Conservation (phyloP, 2,797 vertebrate species). For the Bradypus variegatus region DNA sequence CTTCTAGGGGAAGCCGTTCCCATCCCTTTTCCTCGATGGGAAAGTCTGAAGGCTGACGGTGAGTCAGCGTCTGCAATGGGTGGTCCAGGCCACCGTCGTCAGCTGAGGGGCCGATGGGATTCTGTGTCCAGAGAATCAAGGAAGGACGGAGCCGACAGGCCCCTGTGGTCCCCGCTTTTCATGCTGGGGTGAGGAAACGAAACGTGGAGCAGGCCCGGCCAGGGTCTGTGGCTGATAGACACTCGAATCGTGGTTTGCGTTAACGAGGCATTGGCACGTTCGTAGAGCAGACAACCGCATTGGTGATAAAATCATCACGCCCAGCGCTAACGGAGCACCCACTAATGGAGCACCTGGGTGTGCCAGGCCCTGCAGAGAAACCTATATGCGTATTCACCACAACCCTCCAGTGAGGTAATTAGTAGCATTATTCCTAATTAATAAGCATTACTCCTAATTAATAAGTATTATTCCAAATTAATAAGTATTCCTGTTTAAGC, state of each 20-base stretch:
- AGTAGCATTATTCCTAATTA: accelerated
- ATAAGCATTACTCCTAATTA: too few species aligned
- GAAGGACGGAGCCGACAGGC: accelerated
- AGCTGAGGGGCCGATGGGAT: accelerated
- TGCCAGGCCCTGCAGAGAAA: accelerated
- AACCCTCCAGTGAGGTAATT: accelerated
- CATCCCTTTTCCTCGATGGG: neutral
- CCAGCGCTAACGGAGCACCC: accelerated
- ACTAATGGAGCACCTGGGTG: too few species aligned
- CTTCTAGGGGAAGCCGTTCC: accelerated
- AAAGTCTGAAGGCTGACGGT: accelerated
- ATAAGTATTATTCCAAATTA: too few species aligned
- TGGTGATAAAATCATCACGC: accelerated
- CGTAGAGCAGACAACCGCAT: accelerated
- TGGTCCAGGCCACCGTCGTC: accelerated
- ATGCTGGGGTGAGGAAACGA: accelerated
- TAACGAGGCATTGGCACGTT: accelerated
- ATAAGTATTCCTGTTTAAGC: neutral
- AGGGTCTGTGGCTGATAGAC: accelerated
- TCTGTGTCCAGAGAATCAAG: too few species aligned
- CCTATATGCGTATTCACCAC: accelerated
- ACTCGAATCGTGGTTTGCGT: accelerated
- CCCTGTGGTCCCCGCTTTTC: accelerated
- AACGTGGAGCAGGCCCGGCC: accelerated
- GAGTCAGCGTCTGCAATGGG: accelerated